Percentiles rank a stretch among this genome's conserved stretches.
phyloP scores from a whole-genome alignment of 2,113 vertebrate species.

The Piaya cayana region DNA sequence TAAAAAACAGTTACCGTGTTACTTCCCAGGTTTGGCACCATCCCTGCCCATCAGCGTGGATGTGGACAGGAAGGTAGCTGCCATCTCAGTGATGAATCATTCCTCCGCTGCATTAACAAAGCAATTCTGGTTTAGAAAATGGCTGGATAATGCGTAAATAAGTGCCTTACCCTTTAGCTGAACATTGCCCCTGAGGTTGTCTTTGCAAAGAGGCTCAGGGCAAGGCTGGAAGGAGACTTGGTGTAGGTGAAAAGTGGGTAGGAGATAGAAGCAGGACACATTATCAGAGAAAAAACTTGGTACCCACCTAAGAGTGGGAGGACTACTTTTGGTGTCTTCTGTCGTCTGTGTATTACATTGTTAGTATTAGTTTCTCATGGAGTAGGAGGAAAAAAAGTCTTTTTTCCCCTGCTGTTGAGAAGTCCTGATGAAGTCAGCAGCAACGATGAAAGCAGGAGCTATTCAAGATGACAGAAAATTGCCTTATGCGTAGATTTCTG shows the following conservation, averaged over 20 bases:
- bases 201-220: not conserved
- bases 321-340: not conserved
- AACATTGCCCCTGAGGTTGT: fast-evolving
- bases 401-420: not conserved
- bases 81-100: not conserved
- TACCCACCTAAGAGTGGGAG: not conserved
- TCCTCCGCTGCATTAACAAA: not conserved
- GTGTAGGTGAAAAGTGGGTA: not conserved
- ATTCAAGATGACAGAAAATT: not conserved
- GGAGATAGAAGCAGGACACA: not conserved
- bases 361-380: not conserved
- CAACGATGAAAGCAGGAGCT: not conserved
- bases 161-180: not conserved
- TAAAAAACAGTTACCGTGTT: not conserved
- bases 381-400: not conserved
- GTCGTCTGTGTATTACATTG: fast-evolving
- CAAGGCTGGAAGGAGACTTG: not conserved
- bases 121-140: not conserved
- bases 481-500: not conserved
- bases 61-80: not conserved
- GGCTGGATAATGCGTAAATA: not conserved
- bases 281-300: not conserved
- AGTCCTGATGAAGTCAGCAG: not conserved
- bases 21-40: not conserved
- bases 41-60: not conserved